Base-by-base conservation (phyloP, 2,113 vertebrate species). In the Xiphophorus couchianus region DNA sequence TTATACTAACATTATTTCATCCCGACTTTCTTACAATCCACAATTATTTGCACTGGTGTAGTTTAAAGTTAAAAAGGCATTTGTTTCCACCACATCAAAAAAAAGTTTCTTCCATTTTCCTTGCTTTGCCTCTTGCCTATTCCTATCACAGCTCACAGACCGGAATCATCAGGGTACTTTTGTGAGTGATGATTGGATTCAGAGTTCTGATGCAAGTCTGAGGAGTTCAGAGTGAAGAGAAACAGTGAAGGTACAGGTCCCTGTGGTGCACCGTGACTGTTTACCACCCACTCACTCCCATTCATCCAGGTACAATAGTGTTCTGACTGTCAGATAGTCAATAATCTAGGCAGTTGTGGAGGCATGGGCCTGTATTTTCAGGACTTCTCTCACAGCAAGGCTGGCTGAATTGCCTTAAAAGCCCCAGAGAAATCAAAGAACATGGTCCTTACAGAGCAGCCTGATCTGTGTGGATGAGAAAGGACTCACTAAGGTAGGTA, bases 401-500 rank as follows among this genome's bases (percentile, higher is more conserved):
- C 19, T 22, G 25, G 64, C 25, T 66, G 64, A 11, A 66, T 35
- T 8, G 35, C 25, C 22, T 37, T 37, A 27, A 65, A 65, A 65
- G 31, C 64, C 64, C 64, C n/a, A n/a, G 64, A 66, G 64, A 66
- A 39, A 39, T 66, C 33, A 30, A 27, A 63, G 19, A 31, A 63
- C 62, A 22, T 58, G 7, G 51, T 58, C 51, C 25, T n/a, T 3
- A 27, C 33, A 65, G 31, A 19, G 19, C 64, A 39, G 64, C 35
- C 64, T 14, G 64, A 35, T 6, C 27, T 14, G 35, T 31, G 22
- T 37, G 14, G 9, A 37, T 39, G 33, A 39, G 35, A 39, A 37
- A 12, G 35, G 10, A 10, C 31, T 65, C 11, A 3, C 3, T 35
- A 22, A 65, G 19, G 63, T 3, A 37, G 33, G 63, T 33, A 65